A percentile compares a stretch with the other conserved stretches of the same genome.
Evolutionary conservation across 2,797 vertebrate species (phyloP).

Genomic region (Amphiprion clarkii): DNA sequence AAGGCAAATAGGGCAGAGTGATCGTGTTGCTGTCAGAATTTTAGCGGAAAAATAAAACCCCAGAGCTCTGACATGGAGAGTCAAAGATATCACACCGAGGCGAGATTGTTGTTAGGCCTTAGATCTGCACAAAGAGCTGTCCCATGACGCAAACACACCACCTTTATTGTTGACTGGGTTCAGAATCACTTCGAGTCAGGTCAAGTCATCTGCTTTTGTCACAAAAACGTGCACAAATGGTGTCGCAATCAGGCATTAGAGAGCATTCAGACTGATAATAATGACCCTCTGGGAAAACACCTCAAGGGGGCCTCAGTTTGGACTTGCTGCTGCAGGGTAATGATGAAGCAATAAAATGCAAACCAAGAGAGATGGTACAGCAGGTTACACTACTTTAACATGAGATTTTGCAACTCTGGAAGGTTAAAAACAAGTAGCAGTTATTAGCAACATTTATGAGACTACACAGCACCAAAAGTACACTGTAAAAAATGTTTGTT

Average conservation of each 20-base stretch:
- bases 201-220: not conserved
- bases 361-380: not conserved
- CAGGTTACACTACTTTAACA: not conserved
- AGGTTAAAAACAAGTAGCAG: not conserved
- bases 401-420: not conserved
- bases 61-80: not conserved
- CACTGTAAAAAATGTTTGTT: too few species aligned
- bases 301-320: not conserved
- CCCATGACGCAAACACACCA: not conserved
- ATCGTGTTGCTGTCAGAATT: constrained; percentile 7
- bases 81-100: not conserved
- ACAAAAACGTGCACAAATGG: not conserved
- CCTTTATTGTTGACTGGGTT: not conserved
- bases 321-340: constrained; percentile 1
- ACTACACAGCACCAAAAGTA: too few species aligned
- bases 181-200: not conserved
- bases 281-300: not conserved
- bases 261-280: constrained; percentile 8
- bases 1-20: not conserved
- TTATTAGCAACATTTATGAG: too few species aligned
- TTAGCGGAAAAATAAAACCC: constrained; percentile 8
- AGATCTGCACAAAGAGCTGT: not conserved
- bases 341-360: constrained; percentile 10
- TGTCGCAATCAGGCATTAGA: constrained; percentile 1
- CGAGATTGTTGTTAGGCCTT: too few species aligned